Percentiles rank a stretch among this genome's conserved stretches.
phyloP scores from a whole-genome alignment of 53 echinoderm and acorn worm genomes.

The Echinarachnius parma region DNA sequence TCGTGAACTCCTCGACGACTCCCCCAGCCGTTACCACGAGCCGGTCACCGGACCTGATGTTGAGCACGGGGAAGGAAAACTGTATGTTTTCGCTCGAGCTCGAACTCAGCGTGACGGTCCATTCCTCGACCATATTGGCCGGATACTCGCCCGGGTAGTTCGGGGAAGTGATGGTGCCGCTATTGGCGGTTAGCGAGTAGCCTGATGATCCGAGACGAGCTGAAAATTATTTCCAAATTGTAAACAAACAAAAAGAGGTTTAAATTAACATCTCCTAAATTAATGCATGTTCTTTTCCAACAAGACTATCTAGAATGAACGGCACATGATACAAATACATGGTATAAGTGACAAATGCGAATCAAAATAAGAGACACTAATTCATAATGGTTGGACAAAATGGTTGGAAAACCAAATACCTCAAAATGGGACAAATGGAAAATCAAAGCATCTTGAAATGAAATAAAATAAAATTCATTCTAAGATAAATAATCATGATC shows the following conservation, averaged over 20 bases:
- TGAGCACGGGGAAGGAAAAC: slow-evolving; percentile 7
- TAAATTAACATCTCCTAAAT: neutral
- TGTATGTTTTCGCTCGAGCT: neutral
- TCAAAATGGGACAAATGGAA: too few species aligned
- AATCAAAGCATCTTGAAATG: too few species aligned
- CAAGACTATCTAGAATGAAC: too few species aligned
- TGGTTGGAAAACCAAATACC: too few species aligned
- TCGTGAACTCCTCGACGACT: slow-evolving; percentile 11
- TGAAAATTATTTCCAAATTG: too few species aligned
- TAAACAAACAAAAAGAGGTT: neutral
- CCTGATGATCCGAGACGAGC: slow-evolving; percentile 12
- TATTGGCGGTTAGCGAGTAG: slow-evolving; percentile 6
- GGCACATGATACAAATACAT: too few species aligned
- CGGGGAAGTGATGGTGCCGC: slow-evolving; percentile 10
- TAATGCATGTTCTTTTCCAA: too few species aligned
- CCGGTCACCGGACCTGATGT: neutral
- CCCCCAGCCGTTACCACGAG: neutral
- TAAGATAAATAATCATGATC: too few species aligned
- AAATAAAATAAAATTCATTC: too few species aligned
- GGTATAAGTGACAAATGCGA: too few species aligned
- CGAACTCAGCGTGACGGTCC: slow-evolving; percentile 15
- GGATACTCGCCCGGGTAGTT: neutral
- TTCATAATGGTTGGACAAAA: too few species aligned
- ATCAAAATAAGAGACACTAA: too few species aligned
- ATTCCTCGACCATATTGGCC: neutral